phyloP scores from a whole-genome alignment of 53 echinoderm and acorn worm species.

The Holothuria leucospilota region DNA sequence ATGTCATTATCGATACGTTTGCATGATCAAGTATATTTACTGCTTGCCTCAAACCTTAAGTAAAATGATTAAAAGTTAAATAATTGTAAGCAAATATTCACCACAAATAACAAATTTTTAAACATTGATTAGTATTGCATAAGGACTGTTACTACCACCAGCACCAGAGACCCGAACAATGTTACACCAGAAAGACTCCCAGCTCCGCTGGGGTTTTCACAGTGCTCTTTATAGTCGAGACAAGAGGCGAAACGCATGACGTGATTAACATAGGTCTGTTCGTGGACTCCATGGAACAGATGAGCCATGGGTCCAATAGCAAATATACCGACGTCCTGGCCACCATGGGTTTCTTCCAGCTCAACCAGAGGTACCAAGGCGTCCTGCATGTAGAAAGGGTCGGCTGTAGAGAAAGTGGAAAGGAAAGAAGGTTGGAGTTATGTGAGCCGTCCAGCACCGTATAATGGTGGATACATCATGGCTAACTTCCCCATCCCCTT shows the following conservation, averaged over 20 bases:
- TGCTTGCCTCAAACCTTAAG: too few relatives aligned
- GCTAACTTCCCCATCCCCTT: too few relatives aligned
- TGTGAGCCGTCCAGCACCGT: too few relatives aligned
- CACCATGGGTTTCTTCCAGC: slow-evolving; percentile 74
- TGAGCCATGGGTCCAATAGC: slow-evolving; percentile 87
- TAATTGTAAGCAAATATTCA: too few relatives aligned
- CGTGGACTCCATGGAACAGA: slow-evolving; percentile 82
- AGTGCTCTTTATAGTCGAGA: slow-evolving; percentile 59
- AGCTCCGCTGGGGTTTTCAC: slow-evolving; percentile 32
- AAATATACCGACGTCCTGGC: slow-evolving; percentile 82
- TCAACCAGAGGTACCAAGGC: slow-evolving; percentile 40
- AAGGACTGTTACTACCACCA: too few relatives aligned
- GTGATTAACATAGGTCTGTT: slow-evolving; percentile 83
- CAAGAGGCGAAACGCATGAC: slow-evolving; percentile 83
- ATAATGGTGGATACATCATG: too few relatives aligned
- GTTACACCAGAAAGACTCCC: not conserved
- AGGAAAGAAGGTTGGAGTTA: not conserved
- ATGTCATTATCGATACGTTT: too few relatives aligned
- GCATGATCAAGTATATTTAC: too few relatives aligned
- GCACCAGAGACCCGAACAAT: too few relatives aligned
- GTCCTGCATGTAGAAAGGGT: slow-evolving; percentile 52
- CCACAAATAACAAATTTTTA: too few relatives aligned
- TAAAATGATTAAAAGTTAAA: too few relatives aligned
- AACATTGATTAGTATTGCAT: too few relatives aligned
- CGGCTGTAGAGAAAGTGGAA: slow-evolving; percentile 22